Evolutionary conservation across 2,797 vertebrate species (phyloP).

Genomic region (Zonotrichia albicollis): DNA sequence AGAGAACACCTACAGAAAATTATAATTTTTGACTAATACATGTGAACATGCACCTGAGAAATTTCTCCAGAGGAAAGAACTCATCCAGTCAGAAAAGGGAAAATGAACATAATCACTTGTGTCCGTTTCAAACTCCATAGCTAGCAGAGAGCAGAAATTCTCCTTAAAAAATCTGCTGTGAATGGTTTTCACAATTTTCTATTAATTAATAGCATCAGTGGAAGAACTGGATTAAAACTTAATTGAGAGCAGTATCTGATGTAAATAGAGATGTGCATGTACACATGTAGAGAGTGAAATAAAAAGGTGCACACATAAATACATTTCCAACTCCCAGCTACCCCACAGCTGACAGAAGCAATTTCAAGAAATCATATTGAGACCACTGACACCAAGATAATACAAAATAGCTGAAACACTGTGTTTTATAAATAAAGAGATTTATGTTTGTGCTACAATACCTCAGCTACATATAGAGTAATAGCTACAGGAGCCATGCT

Average conservation of each 20-base stretch:
- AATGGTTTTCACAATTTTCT: background rate
- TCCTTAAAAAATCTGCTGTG: background rate
- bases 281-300: fast-evolving
- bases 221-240: background rate
- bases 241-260: background rate
- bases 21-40: background rate
- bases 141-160: background rate
- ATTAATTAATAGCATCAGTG: background rate
- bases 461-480: background rate
- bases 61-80: background rate
- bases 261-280: fast-evolving
- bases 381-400: background rate
- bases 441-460: background rate
- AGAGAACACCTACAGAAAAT: background rate
- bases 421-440: slow-evolving; percentile 1
- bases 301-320: background rate
- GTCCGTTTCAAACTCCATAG: background rate
- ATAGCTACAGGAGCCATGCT: background rate
- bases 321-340: background rate
- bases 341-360: slow-evolving; percentile 4
- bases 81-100: background rate
- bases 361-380: background rate
- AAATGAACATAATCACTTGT: background rate
- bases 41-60: background rate
- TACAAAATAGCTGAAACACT: background rate